Evolutionary conservation across 2,113 vertebrate species (phyloP).

Genomic region (Dromaius novaehollandiae): DNA sequence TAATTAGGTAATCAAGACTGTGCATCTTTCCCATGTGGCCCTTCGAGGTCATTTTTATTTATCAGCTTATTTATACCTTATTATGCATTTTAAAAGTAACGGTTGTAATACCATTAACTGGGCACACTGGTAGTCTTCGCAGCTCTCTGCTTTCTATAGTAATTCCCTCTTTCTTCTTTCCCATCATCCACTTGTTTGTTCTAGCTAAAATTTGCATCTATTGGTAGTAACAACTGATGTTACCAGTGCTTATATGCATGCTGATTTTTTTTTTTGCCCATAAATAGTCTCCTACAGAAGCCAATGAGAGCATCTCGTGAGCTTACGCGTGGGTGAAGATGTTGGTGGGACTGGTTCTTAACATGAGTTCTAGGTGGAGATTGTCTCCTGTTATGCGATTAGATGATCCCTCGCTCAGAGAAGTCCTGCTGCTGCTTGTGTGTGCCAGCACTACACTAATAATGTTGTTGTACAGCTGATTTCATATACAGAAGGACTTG

Average conservation of each 20-base stretch:
- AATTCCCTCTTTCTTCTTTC: slow-evolving; percentile 47
- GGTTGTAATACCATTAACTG: background rate
- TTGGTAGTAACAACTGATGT: background rate
- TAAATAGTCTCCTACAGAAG: background rate
- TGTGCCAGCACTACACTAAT: background rate
- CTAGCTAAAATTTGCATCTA: slow-evolving; percentile 24
- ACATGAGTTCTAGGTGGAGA: rapidly evolving
- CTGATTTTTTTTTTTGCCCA: background rate
- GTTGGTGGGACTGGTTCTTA: background rate
- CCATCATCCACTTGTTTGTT: background rate
- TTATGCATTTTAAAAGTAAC: background rate
- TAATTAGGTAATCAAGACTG: slow-evolving; percentile 60
- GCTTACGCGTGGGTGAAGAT: background rate
- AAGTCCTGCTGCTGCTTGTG: background rate
- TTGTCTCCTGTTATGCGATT: background rate
- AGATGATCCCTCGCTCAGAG: background rate
- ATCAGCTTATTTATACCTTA: slow-evolving; percentile 43
- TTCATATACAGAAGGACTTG: background rate
- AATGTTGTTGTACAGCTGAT: background rate
- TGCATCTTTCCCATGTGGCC: slow-evolving; percentile 16
- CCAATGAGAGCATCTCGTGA: rapidly evolving
- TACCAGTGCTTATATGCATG: background rate
- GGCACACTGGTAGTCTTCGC: background rate
- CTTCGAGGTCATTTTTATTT: slow-evolving; percentile 41
- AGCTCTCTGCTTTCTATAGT: background rate